Evolutionary conservation across 2,888 invertebrate genomes (phyloP).

Genomic region (Pollenia griseotomentosa): DNA sequence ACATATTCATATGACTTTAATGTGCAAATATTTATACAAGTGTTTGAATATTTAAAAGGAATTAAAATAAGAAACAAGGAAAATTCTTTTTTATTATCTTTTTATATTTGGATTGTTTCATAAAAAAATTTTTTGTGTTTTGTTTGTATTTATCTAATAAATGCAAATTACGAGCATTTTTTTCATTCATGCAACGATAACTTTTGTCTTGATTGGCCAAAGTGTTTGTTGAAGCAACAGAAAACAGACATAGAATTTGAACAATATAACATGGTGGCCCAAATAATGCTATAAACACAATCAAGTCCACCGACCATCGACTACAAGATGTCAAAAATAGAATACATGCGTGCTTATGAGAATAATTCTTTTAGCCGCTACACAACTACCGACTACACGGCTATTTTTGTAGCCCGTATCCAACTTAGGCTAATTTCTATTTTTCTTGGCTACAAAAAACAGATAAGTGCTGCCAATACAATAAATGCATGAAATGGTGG

Average conservation of each 20-base stretch:
- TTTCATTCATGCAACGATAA: slow-evolving; percentile 35
- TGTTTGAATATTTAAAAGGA: slow-evolving; percentile 44
- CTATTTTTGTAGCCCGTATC: too few species aligned
- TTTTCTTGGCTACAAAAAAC: too few species aligned
- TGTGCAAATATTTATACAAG: slow-evolving; percentile 35
- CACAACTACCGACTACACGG: too few species aligned
- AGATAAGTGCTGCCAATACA: too few species aligned
- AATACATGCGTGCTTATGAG: too few species aligned
- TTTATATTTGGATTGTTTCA: slow-evolving; percentile 38
- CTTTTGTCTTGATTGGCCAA: slow-evolving; percentile 55
- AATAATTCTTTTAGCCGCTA: too few species aligned
- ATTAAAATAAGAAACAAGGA: background rate
- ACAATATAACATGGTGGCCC: background rate
- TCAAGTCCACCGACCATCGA: too few species aligned
- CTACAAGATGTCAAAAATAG: too few species aligned
- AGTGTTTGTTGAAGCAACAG: slow-evolving; percentile 35
- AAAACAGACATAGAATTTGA: slow-evolving; percentile 2
- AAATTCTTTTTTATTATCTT: slow-evolving; percentile 33
- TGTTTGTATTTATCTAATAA: slow-evolving; percentile 49
- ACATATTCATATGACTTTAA: slow-evolving; percentile 29
- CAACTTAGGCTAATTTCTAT: too few species aligned
- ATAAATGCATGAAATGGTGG: too few species aligned
- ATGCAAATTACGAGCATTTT: slow-evolving; percentile 55
- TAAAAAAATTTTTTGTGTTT: slow-evolving; percentile 31
- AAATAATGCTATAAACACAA: too few species aligned